Conservation (phyloP, 1,140 invertebrate species). For the Gryllus bimaculatus region DNA sequence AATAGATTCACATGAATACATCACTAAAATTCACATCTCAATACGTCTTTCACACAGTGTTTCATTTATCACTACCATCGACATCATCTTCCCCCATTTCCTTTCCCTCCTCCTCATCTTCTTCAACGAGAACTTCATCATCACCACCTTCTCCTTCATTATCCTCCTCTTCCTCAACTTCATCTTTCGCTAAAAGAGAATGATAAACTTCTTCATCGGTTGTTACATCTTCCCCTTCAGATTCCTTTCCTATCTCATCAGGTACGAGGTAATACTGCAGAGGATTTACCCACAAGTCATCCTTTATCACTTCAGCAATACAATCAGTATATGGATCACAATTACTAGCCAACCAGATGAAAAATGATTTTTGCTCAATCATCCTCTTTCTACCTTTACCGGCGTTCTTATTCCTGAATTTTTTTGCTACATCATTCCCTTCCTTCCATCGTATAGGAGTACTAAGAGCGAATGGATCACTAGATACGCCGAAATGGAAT, state of each 20-base stretch:
- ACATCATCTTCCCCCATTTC: neutral
- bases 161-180: constrained; percentile 6
- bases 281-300: constrained; percentile 16
- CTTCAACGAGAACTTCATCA: constrained; percentile 7
- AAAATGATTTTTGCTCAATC: constrained; percentile 61
- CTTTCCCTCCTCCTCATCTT: neutral
- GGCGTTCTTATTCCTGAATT: constrained; percentile 40
- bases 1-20: too few species aligned
- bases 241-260: constrained; percentile 61
- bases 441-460: constrained; percentile 70
- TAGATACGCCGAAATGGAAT: constrained; percentile 53
- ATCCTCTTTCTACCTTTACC: constrained; percentile 47
- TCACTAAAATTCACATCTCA: too few species aligned
- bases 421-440: constrained; percentile 54
- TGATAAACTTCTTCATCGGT: constrained; percentile 23
- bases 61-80: constrained; percentile 10
- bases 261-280: constrained; percentile 75
- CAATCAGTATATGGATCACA: constrained; percentile 68
- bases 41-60: neutral
- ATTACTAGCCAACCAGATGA: constrained; percentile 71
- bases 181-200: neutral
- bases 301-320: constrained; percentile 59
- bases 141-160: constrained; percentile 7
- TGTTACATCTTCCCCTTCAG: constrained; percentile 36
- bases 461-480: constrained; percentile 58